These are phyloP conservation scores for Erethizon dorsatum DNA, from an alignment of 2,797 vertebrate species.

Conservation along the genomic window DNA sequence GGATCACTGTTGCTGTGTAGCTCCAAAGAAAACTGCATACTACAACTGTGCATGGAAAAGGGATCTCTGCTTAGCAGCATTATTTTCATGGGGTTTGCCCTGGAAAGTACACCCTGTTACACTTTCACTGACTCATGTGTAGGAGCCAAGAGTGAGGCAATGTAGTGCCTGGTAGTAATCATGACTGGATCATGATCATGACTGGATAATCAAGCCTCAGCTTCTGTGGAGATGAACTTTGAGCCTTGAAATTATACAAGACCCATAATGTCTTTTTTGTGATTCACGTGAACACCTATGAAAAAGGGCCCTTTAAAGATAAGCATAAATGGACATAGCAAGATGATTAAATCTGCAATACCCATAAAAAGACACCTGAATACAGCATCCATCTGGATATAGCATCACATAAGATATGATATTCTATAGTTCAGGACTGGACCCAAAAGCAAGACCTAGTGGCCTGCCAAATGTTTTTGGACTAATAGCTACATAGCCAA, in stretches of 20 bases:
- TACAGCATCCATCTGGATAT: background rate
- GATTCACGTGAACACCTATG: background rate
- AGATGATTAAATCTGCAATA: background rate
- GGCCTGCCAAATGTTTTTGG: background rate
- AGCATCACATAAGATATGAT: background rate
- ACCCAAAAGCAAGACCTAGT: background rate
- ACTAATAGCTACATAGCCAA: background rate
- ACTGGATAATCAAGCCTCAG: background rate
- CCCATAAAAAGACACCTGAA: background rate
- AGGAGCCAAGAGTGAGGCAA: background rate
- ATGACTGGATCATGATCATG: background rate
- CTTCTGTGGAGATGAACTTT: constrained; percentile 16
- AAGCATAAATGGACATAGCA: background rate
- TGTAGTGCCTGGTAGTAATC: background rate
- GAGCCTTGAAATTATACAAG: background rate
- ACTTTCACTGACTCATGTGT: background rate
- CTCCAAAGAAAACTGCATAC: background rate
- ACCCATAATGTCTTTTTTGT: background rate
- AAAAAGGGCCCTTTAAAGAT: background rate
- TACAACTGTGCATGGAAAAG: background rate
- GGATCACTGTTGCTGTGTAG: background rate
- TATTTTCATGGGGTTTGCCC: constrained; percentile 7
- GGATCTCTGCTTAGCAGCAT: background rate
- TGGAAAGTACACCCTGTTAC: background rate
- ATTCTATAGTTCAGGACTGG: background rate